Evolutionary conservation across 2,888 invertebrate species (phyloP), one percentile per base, ranked within the genome.

Genomic region (Melieria picta): DNA sequence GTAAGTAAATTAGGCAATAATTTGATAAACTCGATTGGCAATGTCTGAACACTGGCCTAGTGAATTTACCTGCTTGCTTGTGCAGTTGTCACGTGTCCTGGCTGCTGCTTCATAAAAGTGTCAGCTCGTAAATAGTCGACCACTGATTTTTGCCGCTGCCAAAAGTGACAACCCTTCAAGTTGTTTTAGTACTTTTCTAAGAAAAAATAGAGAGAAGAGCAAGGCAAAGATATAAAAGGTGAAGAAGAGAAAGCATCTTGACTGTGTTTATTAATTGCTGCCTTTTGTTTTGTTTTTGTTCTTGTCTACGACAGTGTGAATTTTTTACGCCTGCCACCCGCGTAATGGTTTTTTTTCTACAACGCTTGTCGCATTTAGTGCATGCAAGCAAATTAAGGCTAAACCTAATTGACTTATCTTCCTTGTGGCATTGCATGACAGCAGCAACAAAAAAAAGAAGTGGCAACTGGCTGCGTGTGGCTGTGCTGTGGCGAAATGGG

Each of bases 401-500:
- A 81, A 81, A 81, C 82, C 81, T 81, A 81, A 81, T 81, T 81
- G 82, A 81, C 81, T 81, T 81, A 81, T 81, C 81, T 81, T 73
- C 77, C 81, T 75, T 81, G 78, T 73, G 76, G 65, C 66, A 58
- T 64, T 64, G 64, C 67, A 71, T 65, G 47, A 67, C 67, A 61
- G 62, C 62, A 43, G 46, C 45, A 57, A 61, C 61, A 16, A 16
- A 74, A 74, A 79, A 81, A 78, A 79, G 77, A 78, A 79, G 78
- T 74, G 76, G 75, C 72, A 30, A n/a, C 43, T 52, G 5, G 46
- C 13, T 65, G 47, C 5, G 45, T 42, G 47, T 60, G 10, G 45
- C 5, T n/a, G n/a, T 47, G 11, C 7, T 11, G 42, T 7, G n/a
- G 48, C 16, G 43, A 50, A 10, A 30, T 52, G 60, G 52, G 61